Percentiles rank a stretch among this genome's conserved stretches.
These are phyloP conservation scores for Dolomedes plantarius DNA, from an alignment of 2,888 invertebrate genomes.

Conservation along the genomic window DNA sequence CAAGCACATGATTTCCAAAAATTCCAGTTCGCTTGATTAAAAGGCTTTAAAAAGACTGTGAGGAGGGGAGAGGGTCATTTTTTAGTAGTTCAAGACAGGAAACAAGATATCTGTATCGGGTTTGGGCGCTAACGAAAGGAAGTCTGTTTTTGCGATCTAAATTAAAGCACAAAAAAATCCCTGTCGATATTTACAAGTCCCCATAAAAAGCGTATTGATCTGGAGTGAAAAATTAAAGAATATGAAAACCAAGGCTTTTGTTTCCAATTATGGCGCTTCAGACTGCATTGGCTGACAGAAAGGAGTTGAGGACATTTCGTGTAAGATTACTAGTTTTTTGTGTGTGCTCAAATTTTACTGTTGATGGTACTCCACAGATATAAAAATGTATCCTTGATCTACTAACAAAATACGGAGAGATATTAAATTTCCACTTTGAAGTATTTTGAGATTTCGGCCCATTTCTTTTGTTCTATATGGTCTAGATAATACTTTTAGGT, in stretches of 20 bases:
- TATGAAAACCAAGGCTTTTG: slow-evolving; percentile 33
- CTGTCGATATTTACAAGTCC: slow-evolving; percentile 52
- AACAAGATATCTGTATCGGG: slow-evolving; percentile 38
- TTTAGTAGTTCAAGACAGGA: slow-evolving; percentile 27
- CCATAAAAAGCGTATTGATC: slow-evolving; percentile 44
- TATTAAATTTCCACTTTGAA: too few relatives aligned
- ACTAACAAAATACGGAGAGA: too few relatives aligned
- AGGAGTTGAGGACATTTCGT: too few relatives aligned
- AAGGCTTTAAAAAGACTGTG: slow-evolving; percentile 53
- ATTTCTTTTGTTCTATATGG: too few relatives aligned
- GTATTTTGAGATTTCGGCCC: too few relatives aligned
- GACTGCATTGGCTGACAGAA: too few relatives aligned
- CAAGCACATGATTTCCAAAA: slow-evolving; percentile 43
- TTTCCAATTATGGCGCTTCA: slow-evolving; percentile 43
- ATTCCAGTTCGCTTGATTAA: slow-evolving; percentile 46
- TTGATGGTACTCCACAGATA: too few relatives aligned
- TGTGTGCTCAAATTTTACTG: too few relatives aligned
- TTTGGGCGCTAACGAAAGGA: slow-evolving; percentile 32
- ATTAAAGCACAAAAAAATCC: slow-evolving; percentile 36
- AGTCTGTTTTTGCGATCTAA: slow-evolving; percentile 47
- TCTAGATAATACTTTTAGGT: too few relatives aligned
- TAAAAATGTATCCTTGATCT: too few relatives aligned
- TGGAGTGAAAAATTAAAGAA: slow-evolving; percentile 43
- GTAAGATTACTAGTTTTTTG: too few relatives aligned
- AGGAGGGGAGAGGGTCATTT: slow-evolving; percentile 29